Base-by-base conservation (phyloP, 2,888 invertebrate species). In the Pilophorus perplexus region DNA sequence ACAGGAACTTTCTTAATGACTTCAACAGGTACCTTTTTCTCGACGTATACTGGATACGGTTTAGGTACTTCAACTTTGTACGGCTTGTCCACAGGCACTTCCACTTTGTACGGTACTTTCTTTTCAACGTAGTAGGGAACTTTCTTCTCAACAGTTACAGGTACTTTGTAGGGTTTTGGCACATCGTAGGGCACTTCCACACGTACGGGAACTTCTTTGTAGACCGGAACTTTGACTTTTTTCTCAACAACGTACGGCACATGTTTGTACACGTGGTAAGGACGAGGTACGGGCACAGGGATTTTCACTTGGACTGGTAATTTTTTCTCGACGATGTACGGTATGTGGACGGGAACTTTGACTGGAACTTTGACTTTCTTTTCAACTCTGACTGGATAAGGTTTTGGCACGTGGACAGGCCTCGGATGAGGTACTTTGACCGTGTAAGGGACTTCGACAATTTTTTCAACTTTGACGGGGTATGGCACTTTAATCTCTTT, bases 1-100 rank as follows among this genome's bases (percentile, higher is more conserved):
- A 85, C 84, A 25, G 89, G 90, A 71, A 88, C 86, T 33, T 86
- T 87, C 75, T 89, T 89, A 69, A 88, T 88, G 1, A 90, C 88
- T 69, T 86, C 71, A 77, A 88, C 64, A 10, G 64, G 64, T 2
- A 65, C 64, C 28, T 66, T 55, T 23, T 66, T 66, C 40, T 66
- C 66, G 18, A 66, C 66, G 37, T 14, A 18, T 23, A 69, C 67
- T 0, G 67, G 66, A 18, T 67, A 67, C n/a, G 69, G 67, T 18
- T 68, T 69, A 1, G 72, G 71, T 6, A 73, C 71, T 23, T 67
- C 54, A 3, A 69, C 69, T 27, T 67, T 52, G 66, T 69, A 69
- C 3, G 72, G 73, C 25, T 71, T 69, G 50, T 72, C 72, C 3
- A 73, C 72, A 4, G 67, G 65, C 6, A 69, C 69, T 54, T 57